These are phyloP conservation scores for Rosalia funebris DNA, from an alignment of 2,888 invertebrate species.

Conservation along the genomic window DNA sequence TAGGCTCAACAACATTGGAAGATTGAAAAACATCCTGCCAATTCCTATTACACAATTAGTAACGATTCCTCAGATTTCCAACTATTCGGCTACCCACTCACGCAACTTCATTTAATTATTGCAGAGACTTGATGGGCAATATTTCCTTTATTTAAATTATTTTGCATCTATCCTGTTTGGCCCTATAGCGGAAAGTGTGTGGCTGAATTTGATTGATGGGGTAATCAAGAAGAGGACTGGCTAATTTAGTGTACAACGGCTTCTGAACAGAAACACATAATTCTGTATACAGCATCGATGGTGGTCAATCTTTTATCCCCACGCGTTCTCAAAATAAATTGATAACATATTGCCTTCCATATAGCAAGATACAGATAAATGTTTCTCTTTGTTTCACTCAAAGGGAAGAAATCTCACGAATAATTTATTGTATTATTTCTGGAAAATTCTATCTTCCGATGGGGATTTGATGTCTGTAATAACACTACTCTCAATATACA, in stretches of 20 bases:
- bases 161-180: constrained; percentile 34
- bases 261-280: constrained; percentile 51
- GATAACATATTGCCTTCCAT: constrained; percentile 41
- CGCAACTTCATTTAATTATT: neutral
- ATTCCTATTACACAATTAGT: too few relatives aligned
- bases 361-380: constrained; percentile 38
- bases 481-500: constrained; percentile 24
- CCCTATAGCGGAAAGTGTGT: constrained; percentile 45
- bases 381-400: constrained; percentile 41
- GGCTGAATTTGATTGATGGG: constrained; percentile 58
- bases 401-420: constrained; percentile 36
- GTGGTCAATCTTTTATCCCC: constrained; percentile 46
- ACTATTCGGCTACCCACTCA: neutral
- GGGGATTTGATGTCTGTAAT: constrained; percentile 22
- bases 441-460: constrained; percentile 24
- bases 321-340: constrained; percentile 39
- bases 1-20: too few relatives aligned
- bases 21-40: too few relatives aligned
- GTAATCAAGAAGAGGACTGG: constrained; percentile 55
- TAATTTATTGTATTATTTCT: constrained; percentile 37
- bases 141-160: constrained; percentile 29
- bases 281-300: constrained; percentile 47
- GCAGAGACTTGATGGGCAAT: neutral
- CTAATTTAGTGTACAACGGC: constrained; percentile 51
- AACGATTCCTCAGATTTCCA: too few relatives aligned